Percentiles rank a stretch among this genome's conserved stretches.
phyloP scores from a whole-genome alignment of 2,113 vertebrate species.

The Phrynosoma blainvillii region DNA sequence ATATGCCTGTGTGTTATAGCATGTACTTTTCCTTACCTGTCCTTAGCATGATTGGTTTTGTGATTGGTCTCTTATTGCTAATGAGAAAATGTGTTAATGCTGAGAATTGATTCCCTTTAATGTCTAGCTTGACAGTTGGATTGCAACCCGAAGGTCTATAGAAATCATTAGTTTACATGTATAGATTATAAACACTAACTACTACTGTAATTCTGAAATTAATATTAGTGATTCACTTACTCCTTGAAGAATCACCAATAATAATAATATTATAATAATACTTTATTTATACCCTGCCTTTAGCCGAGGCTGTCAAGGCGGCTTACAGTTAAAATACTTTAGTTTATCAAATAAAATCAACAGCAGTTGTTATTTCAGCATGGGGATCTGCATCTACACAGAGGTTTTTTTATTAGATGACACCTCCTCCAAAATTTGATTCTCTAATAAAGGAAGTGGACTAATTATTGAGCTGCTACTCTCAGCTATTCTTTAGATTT shows the following conservation, averaged over 20 bases:
- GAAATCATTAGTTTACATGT: not conserved
- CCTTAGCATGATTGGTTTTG: too few species aligned
- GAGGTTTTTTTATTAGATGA: not conserved
- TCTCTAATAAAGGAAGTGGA: not conserved
- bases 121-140: not conserved
- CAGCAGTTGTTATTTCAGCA: not conserved
- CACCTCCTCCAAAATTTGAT: not conserved
- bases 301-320: too few species aligned
- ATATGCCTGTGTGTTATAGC: too few species aligned
- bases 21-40: too few species aligned
- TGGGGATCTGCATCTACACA: not conserved
- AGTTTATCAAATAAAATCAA: not conserved
- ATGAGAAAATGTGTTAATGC: too few species aligned
- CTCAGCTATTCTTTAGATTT: not conserved
- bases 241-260: not conserved
- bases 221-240: not conserved
- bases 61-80: too few species aligned
- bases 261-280: too few species aligned
- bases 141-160: not conserved
- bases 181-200: not conserved
- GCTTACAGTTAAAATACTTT: too few species aligned
- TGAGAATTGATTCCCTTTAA: too few species aligned
- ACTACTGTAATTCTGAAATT: not conserved
- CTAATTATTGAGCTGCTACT: not conserved
- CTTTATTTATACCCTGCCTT: too few species aligned